Conservation (phyloP, 2,113 vertebrate genomes). For the Gasterosteus aculeatus region DNA sequence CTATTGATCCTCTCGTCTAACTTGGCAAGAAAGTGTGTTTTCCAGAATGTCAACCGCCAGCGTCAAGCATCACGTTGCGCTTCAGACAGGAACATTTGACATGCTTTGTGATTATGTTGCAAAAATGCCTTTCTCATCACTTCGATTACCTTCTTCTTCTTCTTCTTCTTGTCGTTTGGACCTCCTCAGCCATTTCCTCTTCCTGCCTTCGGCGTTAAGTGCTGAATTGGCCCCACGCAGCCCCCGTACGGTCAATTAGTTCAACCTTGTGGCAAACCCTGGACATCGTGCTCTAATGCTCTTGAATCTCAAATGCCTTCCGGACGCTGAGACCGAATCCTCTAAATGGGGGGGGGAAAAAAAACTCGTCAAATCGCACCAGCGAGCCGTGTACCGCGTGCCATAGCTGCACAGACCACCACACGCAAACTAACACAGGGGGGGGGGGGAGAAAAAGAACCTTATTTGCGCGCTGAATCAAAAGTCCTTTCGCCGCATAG, state of each 20-base stretch:
- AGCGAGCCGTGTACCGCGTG: slow-evolving; percentile 40
- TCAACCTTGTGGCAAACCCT: slow-evolving; percentile 55
- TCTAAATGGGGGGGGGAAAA: slow-evolving; percentile 62
- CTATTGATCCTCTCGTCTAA: slow-evolving; percentile 14
- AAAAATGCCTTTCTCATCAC: slow-evolving; percentile 14
- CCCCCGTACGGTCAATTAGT: slow-evolving; percentile 51
- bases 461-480: slow-evolving; percentile 33
- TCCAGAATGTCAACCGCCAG: neutral
- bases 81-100: slow-evolving; percentile 26
- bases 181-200: slow-evolving; percentile 27
- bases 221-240: slow-evolving; percentile 63
- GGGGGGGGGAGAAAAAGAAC: neutral
- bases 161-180: slow-evolving; percentile 20
- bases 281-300: slow-evolving; percentile 45
- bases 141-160: slow-evolving; percentile 2
- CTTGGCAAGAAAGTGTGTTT: neutral
- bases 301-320: slow-evolving; percentile 52
- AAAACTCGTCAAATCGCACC: slow-evolving; percentile 49
- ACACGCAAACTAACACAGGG: slow-evolving; percentile 19
- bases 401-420: slow-evolving; percentile 21
- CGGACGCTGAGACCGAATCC: slow-evolving; percentile 53
- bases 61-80: slow-evolving; percentile 9
- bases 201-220: slow-evolving; percentile 46
- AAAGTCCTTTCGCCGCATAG: slow-evolving; percentile 36
- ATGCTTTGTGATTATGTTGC: neutral